Percentiles rank a stretch among this genome's conserved stretches.
Evolutionary conservation across 2,888 invertebrate species (phyloP).

Genomic region (Hofmannophila pseudospretella): DNA sequence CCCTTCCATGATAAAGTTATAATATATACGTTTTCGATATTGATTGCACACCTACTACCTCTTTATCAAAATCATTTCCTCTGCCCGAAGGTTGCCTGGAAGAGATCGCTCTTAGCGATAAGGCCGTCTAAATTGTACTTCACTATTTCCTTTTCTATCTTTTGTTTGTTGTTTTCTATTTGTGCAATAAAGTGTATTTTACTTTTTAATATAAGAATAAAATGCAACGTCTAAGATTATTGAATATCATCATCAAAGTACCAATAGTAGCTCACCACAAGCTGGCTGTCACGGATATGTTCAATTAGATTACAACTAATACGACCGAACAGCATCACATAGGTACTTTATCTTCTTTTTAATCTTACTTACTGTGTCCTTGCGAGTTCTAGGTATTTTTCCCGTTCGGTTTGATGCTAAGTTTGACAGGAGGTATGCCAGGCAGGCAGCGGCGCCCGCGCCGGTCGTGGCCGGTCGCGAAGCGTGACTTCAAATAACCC

Average conservation of each 20-base stretch:
- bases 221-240: constrained; percentile 4
- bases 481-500: constrained; percentile 54
- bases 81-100: no score
- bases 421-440: constrained; percentile 70
- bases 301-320: neutral
- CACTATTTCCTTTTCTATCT: no score
- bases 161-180: no score
- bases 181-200: no score
- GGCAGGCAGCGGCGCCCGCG: constrained; percentile 38
- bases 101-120: no score
- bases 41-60: no score
- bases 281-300: neutral
- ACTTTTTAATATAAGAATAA: no score
- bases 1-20: no score
- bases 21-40: no score
- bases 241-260: neutral
- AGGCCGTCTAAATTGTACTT: no score
- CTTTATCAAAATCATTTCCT: no score
- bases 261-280: neutral
- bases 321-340: neutral
- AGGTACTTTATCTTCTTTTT: neutral
- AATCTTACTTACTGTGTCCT: constrained; percentile 33
- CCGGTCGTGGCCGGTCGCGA: constrained; percentile 44
- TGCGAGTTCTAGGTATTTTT: constrained; percentile 51
- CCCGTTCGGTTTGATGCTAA: constrained; percentile 50